Conservation (phyloP, 2,888 invertebrate genomes). For the Ernsta delagoae region DNA sequence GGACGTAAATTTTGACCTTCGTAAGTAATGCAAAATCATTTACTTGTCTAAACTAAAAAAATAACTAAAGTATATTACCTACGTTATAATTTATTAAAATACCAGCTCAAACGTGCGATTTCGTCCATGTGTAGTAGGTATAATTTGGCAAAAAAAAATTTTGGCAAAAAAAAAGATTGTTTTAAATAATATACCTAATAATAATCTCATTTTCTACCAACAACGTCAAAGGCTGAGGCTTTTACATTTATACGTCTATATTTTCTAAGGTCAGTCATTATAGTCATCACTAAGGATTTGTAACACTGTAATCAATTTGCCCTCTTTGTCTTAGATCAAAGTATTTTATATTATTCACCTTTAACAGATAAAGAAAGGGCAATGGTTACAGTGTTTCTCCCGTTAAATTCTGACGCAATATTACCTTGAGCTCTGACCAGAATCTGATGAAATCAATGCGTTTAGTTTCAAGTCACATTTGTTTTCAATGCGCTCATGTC, state of each 20-base stretch:
- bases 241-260: no score
- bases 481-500: constrained; percentile 35
- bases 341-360: not conserved
- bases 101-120: no score
- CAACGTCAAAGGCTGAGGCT: no score
- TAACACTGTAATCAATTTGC: no score
- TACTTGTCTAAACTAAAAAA: not conserved
- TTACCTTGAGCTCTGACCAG: constrained; percentile 58
- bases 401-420: constrained; percentile 53
- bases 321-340: not conserved
- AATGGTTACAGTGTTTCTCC: constrained; percentile 7
- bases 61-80: not conserved
- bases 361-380: constrained; percentile 3
- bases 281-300: no score
- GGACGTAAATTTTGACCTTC: not conserved
- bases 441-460: constrained; percentile 54
- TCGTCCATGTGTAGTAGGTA: no score
- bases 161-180: no score
- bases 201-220: no score
- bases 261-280: no score
- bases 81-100: no score
- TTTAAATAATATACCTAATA: no score
- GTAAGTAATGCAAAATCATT: not conserved
- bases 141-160: no score
- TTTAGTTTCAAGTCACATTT: constrained; percentile 36